phyloP scores from a whole-genome alignment of 2,797 vertebrate genomes.

The Echiichthys vipera region DNA sequence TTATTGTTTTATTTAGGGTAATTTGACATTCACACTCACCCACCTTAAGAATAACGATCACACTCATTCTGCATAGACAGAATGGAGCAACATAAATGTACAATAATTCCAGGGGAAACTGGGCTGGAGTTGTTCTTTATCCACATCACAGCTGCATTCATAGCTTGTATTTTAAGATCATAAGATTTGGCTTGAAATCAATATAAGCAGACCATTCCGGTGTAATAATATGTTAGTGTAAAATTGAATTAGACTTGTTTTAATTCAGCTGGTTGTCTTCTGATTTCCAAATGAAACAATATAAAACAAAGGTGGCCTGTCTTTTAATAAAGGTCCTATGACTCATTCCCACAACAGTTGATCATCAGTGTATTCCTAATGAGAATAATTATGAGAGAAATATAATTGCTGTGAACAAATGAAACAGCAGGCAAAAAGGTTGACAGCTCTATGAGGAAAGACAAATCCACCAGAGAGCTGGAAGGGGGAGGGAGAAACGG shows the following conservation, averaged over 20 bases:
- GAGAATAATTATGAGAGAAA: slow-evolving; percentile 25
- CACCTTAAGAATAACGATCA: no score
- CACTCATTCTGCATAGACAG: neutral
- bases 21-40: no score
- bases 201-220: neutral
- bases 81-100: neutral
- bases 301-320: slow-evolving; percentile 16
- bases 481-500: neutral
- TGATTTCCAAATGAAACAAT: slow-evolving; percentile 23
- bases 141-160: neutral
- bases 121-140: neutral
- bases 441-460: slow-evolving; percentile 13
- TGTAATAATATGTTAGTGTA: neutral
- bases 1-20: no score
- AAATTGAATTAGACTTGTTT: slow-evolving; percentile 8
- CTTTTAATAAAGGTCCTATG: slow-evolving; percentile 17
- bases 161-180: neutral
- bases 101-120: neutral
- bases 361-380: slow-evolving; percentile 14
- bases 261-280: slow-evolving; percentile 2
- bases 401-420: slow-evolving; percentile 49
- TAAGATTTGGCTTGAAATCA: neutral
- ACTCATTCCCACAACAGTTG: slow-evolving; percentile 34
- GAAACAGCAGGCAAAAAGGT: slow-evolving; percentile 30
- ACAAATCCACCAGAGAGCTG: neutral